phyloP scores from a whole-genome alignment of 2,797 vertebrate species.

The Falco novaeseelandiae region DNA sequence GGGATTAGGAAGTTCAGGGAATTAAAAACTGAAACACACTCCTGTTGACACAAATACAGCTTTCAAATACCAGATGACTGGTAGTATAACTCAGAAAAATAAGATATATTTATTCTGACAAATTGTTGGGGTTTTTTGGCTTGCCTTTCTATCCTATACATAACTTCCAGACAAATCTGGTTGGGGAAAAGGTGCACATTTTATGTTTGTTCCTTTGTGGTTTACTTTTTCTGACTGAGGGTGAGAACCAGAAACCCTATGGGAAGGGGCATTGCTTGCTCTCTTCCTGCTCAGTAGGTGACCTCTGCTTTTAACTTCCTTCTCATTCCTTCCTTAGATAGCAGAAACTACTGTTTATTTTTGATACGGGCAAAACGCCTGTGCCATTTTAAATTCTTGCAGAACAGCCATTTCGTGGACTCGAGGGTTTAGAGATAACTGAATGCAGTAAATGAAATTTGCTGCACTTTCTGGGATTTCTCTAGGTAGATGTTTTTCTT shows the following conservation, averaged over 20 bases:
- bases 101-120: neutral
- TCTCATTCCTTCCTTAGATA: neutral
- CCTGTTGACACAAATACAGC: neutral
- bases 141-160: neutral
- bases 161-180: neutral
- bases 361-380: neutral
- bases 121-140: neutral
- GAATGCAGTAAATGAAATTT: neutral
- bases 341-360: slow-evolving; percentile 29
- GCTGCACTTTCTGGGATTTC: neutral
- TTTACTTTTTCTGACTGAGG: neutral
- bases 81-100: neutral
- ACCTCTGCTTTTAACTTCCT: slow-evolving; percentile 46
- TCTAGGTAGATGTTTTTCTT: neutral
- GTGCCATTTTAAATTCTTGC: slow-evolving; percentile 53
- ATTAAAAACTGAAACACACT: slow-evolving; percentile 7
- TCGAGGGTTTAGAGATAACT: neutral
- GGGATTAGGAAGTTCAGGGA: slow-evolving; percentile 35
- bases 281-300: neutral
- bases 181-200: neutral
- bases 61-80: neutral
- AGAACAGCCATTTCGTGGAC: slow-evolving; percentile 50
- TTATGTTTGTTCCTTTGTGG: neutral
- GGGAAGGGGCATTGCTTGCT: neutral
- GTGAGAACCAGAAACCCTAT: neutral